phyloP scores from a whole-genome alignment of 2,888 invertebrate species.

The Anarsia innoxiella region DNA sequence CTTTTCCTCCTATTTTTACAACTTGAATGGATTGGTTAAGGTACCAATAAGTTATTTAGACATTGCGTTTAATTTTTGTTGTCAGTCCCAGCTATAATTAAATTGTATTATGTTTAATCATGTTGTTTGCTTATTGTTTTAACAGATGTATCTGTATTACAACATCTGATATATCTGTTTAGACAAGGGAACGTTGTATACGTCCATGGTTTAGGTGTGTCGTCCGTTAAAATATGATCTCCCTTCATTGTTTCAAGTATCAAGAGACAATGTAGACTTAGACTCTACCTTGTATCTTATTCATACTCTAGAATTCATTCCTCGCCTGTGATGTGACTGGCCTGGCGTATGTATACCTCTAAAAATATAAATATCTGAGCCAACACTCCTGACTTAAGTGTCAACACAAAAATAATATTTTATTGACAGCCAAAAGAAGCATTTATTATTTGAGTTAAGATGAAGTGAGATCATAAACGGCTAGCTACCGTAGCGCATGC shows the following conservation, averaged over 20 bases:
- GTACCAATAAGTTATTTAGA: constrained; percentile 8
- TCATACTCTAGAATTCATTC: no score
- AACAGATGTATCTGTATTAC: constrained; percentile 1
- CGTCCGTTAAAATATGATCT: constrained; percentile 28
- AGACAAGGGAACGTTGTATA: constrained; percentile 13
- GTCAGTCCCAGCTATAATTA: neutral
- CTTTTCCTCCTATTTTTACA: constrained; percentile 17
- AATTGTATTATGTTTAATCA: constrained; percentile 13
- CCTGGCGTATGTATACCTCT: no score
- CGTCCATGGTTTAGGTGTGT: constrained; percentile 19
- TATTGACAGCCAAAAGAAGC: no score
- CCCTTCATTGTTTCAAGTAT: no score
- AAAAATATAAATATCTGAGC: no score
- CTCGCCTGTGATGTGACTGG: no score
- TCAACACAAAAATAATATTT: no score
- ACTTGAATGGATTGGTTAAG: constrained; percentile 25
- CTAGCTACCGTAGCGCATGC: constrained; percentile 77
- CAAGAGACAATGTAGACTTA: no score
- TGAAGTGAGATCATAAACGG: constrained; percentile 26
- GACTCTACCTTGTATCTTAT: no score
- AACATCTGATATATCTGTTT: constrained; percentile 1
- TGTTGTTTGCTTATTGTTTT: constrained; percentile 13
- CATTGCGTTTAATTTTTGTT: neutral
- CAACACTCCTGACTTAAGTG: no score
- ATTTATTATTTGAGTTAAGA: no score